Percentiles rank a stretch among this genome's conserved stretches.
phyloP scores from a whole-genome alignment of 1,140 invertebrate species.

The Drosophila tani region DNA sequence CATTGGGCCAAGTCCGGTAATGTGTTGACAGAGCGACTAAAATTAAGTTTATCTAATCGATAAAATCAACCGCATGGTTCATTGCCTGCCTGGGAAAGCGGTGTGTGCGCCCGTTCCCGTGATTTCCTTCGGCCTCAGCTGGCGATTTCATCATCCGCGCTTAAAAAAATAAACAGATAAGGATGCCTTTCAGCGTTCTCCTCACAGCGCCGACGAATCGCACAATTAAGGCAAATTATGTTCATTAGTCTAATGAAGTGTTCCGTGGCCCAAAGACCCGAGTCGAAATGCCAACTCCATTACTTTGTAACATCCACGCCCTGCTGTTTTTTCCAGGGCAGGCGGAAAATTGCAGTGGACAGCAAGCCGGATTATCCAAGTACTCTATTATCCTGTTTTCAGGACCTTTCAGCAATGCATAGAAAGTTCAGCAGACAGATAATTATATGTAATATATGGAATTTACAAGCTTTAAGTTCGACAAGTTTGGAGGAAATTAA shows the following conservation, averaged over 20 bases:
- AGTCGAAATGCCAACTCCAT: slow-evolving; percentile 20
- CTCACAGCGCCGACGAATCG: slow-evolving; percentile 41
- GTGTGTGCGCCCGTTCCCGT: slow-evolving; percentile 20
- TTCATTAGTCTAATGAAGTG: slow-evolving; percentile 80
- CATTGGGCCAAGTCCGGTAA: slow-evolving; percentile 26
- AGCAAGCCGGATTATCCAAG: not conserved
- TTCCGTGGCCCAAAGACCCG: slow-evolving; percentile 51
- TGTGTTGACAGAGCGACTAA: slow-evolving; percentile 67
- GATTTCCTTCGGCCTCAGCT: slow-evolving; percentile 44
- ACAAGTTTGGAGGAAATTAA: too few species aligned
- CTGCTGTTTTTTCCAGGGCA: slow-evolving; percentile 21
- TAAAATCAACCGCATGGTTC: slow-evolving; percentile 57
- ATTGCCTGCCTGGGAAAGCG: slow-evolving; percentile 36
- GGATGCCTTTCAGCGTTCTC: slow-evolving; percentile 13
- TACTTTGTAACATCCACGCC: slow-evolving; percentile 40
- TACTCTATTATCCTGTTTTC: slow-evolving; percentile 30
- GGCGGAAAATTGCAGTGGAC: slow-evolving; percentile 31
- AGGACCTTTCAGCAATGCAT: not conserved
- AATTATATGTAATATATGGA: slow-evolving; percentile 8
- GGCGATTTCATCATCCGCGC: slow-evolving; percentile 40
- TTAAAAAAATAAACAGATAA: slow-evolving; percentile 32
- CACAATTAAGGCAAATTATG: slow-evolving; percentile 73
- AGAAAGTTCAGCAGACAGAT: slow-evolving; percentile 7
- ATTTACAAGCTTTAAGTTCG: not conserved
- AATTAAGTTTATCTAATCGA: slow-evolving; percentile 84